Base-by-base conservation (phyloP, 1,140 invertebrate genomes). In the Drosophila takahashii region DNA sequence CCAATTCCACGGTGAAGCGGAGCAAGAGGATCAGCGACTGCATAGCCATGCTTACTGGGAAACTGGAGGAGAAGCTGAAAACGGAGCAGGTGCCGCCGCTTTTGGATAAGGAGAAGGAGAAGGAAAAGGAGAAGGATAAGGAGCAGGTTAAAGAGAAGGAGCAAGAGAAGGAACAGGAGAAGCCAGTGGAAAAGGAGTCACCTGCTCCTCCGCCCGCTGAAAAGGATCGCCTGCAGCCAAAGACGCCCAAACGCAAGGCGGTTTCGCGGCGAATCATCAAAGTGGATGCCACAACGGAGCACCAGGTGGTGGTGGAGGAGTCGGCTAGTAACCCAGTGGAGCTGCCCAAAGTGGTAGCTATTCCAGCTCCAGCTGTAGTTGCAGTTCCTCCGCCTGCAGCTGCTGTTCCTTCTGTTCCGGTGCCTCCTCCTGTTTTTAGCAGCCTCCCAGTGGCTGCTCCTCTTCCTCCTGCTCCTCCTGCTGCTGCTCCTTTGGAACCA, bases 1-100 rank as follows among this genome's bases (percentile, higher is more conserved):
- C 59, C 18, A 59, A 57, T 5, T 27, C 50, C 32, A 56, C 45
- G 15, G 81, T 66, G 60, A 92, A 85, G 83, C 91, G 90, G 59
- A 91, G 76, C 92, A 93, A 92, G 58, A 92, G 93, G 83, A 92
- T 94, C 15, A 93, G 93, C 77, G 93, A 93, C 81, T 94, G 93
- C 80, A 94, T 94, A 29, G 93, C 93, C 11, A 93, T 94, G 93
- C 77, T 94, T 16, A 93, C 93, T 0, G 93, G 92, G 41, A 94
- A 94, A 84, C 73, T 93, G 42, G 90, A 92, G 70, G 91, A 93
- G 78, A 92, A 92, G 74, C 64, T 92, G 10, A 91, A 91, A 64
- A 91, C 90, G 58, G 90, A 91, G 73, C 67, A 86, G 37, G 75
- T 75, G 60, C 57, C 51, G 39, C 7, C 48, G 32, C 29, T 29